Percentiles rank a stretch among this genome's conserved stretches.
Conservation (phyloP, 1,140 invertebrate species). For the Heliconius nattereri region DNA sequence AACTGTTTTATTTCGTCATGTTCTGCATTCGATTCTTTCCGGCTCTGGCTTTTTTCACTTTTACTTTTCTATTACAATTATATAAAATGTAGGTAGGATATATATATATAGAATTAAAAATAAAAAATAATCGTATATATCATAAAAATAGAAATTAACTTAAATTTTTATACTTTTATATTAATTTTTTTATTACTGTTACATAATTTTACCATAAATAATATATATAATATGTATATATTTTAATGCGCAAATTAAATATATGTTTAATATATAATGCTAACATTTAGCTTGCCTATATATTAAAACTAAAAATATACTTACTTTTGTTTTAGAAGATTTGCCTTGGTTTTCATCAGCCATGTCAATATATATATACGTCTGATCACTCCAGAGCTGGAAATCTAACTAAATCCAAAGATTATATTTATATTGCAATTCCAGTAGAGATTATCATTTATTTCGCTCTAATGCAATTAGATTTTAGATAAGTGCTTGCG, state of each 20-base stretch:
- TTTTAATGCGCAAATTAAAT: too few relatives aligned
- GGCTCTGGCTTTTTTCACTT: slow-evolving; percentile 38
- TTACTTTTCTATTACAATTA: slow-evolving; percentile 42
- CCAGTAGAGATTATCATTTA: slow-evolving; percentile 69
- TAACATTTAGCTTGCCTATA: not conserved
- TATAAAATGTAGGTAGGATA: too few relatives aligned
- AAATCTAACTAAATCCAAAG: slow-evolving; percentile 59
- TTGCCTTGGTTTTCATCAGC: slow-evolving; percentile 41
- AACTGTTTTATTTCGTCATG: slow-evolving; percentile 69
- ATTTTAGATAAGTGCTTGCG: slow-evolving; percentile 73
- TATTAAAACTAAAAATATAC: not conserved
- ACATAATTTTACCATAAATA: too few relatives aligned
- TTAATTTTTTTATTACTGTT: too few relatives aligned
- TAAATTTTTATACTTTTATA: too few relatives aligned
- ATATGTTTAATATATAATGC: too few relatives aligned
- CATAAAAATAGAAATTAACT: too few relatives aligned
- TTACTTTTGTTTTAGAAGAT: slow-evolving; percentile 46
- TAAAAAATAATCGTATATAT: too few relatives aligned
- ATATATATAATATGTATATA: too few relatives aligned
- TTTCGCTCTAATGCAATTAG: slow-evolving; percentile 65
- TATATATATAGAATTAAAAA: too few relatives aligned
- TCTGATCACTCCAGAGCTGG: slow-evolving; percentile 54
- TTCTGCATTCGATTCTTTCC: slow-evolving; percentile 48
- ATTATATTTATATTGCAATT: slow-evolving; percentile 70
- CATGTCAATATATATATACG: slow-evolving; percentile 46